Base-by-base conservation (phyloP, 2,797 vertebrate genomes). In the Paramormyrops hopkinsi region DNA sequence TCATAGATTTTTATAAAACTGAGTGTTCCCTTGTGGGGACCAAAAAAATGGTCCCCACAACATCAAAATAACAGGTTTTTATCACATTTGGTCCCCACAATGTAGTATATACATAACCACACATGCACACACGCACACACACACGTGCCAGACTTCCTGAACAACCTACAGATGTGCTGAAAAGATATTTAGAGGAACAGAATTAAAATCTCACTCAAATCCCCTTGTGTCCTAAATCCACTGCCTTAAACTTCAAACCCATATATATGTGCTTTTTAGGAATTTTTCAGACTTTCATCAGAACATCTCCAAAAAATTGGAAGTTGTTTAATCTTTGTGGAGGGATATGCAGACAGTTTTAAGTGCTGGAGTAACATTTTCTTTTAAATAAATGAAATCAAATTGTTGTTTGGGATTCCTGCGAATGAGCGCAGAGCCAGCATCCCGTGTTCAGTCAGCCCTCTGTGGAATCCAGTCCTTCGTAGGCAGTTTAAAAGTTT, bases 401-500 rank as follows among this genome's bases (percentile, higher is more conserved):
- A 84, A 84, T 25, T 84, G 79, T 84, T 83, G 79, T 46, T 83
- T 4, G 41, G 33, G 73, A 44, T 44, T 84, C 48, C 44, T 50
- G 44, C 11, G 4, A 22, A 8, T 33, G 62, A 11, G 11, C 4
- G 1, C 25, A 33, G 11, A 1, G 25, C 33, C 37, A 19, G 14
- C 37, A 12, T 79, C 73, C 17, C 4, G 0, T 3, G 37, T 6
- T 9, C 14, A 1, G 11, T 41, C 33, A 22, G 33, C 14, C 65
- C 69, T 41, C 29, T 22, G 14, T 7, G 69, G 33, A 19, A 41
- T 41, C 17, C 54, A 4, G 12, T 62, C 41, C 44, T 82, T 65
- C 37, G n/a, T 37, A 56, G 46, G 48, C 59, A 84, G 54, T 69
- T 88, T n/a, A 85, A 54, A 86, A 88, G 46, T 88, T 53, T 88